Evolutionary conservation across 2,113 vertebrate genomes (phyloP).

Genomic region (Oreocharis arfaki): DNA sequence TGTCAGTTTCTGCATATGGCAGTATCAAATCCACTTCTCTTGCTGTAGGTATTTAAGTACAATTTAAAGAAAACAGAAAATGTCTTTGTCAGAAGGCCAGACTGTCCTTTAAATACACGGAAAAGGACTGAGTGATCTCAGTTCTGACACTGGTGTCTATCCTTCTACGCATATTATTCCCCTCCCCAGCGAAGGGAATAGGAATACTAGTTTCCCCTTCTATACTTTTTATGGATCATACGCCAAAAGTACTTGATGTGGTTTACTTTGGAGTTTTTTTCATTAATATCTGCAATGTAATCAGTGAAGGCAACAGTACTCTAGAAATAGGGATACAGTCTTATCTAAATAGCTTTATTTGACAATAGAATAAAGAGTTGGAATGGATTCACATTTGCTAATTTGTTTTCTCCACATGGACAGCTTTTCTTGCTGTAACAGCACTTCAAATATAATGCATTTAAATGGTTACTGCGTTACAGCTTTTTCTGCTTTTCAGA

Average conservation of each 20-base stretch:
- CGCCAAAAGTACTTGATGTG: not conserved
- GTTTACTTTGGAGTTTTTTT: not conserved
- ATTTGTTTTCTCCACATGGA: constrained; percentile 27
- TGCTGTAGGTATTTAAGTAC: not conserved
- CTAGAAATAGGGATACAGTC: not conserved
- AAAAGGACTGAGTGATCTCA: not conserved
- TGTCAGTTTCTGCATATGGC: not conserved
- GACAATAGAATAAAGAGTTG: not conserved
- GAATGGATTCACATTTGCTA: constrained; percentile 7
- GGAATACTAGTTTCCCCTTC: not conserved
- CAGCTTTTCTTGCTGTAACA: not conserved
- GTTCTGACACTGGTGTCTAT: not conserved
- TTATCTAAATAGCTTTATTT: not conserved
- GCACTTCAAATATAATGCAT: not conserved
- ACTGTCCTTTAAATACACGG: not conserved
- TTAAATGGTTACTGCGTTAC: not conserved
- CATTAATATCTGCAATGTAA: not conserved
- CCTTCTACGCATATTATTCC: not conserved
- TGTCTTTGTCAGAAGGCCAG: not conserved
- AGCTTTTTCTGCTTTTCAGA: not conserved
- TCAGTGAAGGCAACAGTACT: not conserved
- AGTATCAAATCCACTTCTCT: not conserved
- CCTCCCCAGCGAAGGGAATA: not conserved
- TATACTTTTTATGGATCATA: not conserved
- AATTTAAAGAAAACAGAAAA: not conserved